Evolutionary conservation across 2,797 vertebrate genomes (phyloP).

Genomic region (Dendrocincla fuliginosa): DNA sequence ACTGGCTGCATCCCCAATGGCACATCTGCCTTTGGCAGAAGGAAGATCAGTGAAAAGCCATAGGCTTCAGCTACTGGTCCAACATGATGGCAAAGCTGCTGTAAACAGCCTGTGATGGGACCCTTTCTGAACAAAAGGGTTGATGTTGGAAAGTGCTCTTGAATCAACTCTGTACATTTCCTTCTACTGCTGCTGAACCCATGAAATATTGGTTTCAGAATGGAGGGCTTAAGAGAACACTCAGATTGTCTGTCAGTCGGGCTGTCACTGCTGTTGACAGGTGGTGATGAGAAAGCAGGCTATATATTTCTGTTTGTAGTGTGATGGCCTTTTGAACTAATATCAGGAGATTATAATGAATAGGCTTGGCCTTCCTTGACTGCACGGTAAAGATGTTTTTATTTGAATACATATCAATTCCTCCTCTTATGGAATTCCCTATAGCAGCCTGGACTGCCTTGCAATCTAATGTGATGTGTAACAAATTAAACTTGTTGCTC

Average conservation of each 20-base stretch:
- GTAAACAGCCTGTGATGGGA: background rate
- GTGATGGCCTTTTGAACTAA: background rate
- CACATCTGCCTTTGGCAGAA: background rate
- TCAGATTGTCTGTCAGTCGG: background rate
- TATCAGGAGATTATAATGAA: background rate
- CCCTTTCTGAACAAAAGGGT: background rate
- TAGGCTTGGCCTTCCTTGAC: background rate
- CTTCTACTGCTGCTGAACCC: background rate
- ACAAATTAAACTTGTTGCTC: background rate
- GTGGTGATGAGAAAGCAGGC: background rate
- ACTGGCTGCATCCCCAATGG: background rate
- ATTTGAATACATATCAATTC: background rate
- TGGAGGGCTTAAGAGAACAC: background rate
- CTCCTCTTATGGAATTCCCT: background rate
- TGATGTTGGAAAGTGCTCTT: background rate
- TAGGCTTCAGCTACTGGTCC: background rate
- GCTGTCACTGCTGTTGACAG: background rate
- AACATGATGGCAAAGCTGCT: background rate
- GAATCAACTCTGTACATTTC: background rate
- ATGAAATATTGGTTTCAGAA: background rate
- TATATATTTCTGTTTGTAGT: background rate
- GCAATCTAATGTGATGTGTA: background rate
- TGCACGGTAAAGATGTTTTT: background rate
- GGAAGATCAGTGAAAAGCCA: rapidly evolving
- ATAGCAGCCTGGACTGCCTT: background rate